Evolutionary conservation across 2,113 vertebrate genomes (phyloP), one percentile per base, ranked within the genome.

Genomic region (Laticauda laticaudata): DNA sequence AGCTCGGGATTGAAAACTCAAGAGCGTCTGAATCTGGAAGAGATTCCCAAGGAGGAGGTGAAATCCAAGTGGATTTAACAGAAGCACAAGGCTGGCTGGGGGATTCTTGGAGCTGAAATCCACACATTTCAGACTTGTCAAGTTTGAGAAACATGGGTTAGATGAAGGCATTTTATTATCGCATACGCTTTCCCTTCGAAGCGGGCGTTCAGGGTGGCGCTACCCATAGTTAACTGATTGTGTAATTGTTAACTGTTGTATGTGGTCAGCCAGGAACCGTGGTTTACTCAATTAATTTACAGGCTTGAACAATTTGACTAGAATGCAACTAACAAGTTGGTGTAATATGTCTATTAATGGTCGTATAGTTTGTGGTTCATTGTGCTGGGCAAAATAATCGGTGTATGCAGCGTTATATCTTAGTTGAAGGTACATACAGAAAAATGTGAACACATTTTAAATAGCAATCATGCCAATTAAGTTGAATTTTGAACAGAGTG

Each of bases 1-100:
- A 9, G 53, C 69, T n/a, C 29, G 6, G 53, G n/a, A 57, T 29
- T 29, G 1, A 14, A 23, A 43, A 8, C 8, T 1, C 2, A 3
- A 23, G 64, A 12, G 8, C 20, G 0, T 26, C 59, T 2, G 0
- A 0, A 85, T 3, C 5, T 11, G 51, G 29, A 29, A 26, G 24
- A 0, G 26, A 55, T 24, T 24, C 2, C 56, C 14, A 45, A 59
- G 21, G 10, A 57, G 12, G 39, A 45, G 88, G 15, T 1, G 21
- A 54, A 87, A 8, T n/a, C 7, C 18, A 43, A 43, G 75, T 18
- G 18, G n/a, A 81, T 81, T 81, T 81, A 81, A 18, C 34, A 43
- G 15, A 3, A 9, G 75, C 43, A 21, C 34, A 20, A 39, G 6
- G 69, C 15, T 81, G 69, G 85, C 8, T 24, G 85, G 20, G 8